Evolutionary conservation across 2,797 vertebrate genomes (phyloP).

Genomic region (Myripristis murdjan): DNA sequence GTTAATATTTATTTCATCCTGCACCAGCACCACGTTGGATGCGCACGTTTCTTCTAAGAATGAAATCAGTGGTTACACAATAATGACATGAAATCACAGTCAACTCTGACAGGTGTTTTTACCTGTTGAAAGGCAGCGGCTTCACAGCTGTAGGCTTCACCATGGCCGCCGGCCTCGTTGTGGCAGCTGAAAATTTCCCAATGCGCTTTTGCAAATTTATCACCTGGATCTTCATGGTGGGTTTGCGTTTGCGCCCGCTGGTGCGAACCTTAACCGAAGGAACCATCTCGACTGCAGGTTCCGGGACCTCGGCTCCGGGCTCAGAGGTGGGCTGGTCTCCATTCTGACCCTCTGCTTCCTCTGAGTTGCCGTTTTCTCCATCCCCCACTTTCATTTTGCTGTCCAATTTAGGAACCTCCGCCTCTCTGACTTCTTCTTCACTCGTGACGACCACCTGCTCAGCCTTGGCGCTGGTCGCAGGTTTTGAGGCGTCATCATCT

Average conservation of each 20-base stretch:
- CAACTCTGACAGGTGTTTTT: constrained; percentile 16
- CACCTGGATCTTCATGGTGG: constrained; percentile 76
- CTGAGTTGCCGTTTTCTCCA: neutral
- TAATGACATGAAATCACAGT: neutral
- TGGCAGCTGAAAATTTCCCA: constrained; percentile 39
- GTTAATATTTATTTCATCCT: too few relatives aligned
- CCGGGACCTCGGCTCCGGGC: neutral
- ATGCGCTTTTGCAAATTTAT: constrained; percentile 69
- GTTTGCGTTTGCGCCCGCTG: constrained; percentile 71
- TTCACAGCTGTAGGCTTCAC: constrained; percentile 25
- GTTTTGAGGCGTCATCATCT: neutral
- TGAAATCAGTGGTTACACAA: neutral
- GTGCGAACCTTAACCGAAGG: constrained; percentile 57
- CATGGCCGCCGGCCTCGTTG: constrained; percentile 44
- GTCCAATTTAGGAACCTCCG: neutral
- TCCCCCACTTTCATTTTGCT: neutral
- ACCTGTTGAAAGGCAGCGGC: constrained; percentile 56
- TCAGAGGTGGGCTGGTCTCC: neutral
- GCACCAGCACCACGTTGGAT: too few relatives aligned
- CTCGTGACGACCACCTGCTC: neutral
- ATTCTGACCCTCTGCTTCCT: neutral
- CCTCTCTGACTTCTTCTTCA: neutral
- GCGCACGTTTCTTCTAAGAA: too few relatives aligned
- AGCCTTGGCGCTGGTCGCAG: neutral
- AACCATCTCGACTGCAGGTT: neutral